Base-by-base conservation (phyloP, 2,888 invertebrate genomes). In the Teinopalpus imperialis region DNA sequence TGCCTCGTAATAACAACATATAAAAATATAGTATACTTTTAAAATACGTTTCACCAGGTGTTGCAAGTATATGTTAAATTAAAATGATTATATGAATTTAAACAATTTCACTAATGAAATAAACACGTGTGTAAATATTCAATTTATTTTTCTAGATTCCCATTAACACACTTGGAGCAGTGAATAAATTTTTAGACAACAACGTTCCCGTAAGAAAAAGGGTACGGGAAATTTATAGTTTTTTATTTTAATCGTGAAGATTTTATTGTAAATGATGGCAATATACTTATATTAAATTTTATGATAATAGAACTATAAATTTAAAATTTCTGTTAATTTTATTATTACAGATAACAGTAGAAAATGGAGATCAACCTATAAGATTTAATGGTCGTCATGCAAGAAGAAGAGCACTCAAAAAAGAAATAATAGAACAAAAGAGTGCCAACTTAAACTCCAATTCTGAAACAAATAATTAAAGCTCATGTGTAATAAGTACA, bases 111-210 rank as follows among this genome's bases (percentile, higher is more conserved):
- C 16, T 16, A 16, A 16, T 16, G 2, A 16, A 16, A 16, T 16
- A 3, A 16, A 3, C 2, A 4, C 2, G 4, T 3, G 4, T 16
- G 4, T 16, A 16, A 16, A 16, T 16, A 16, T 16, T 10, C n/a
- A n/a, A n/a, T 23, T 37, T 27, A 12, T 8, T 5, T 55, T 83
- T 85, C 54, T 76, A 93, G 93, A 93, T 93, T 57, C 93, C 93
- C 45, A 92, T 93, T 61, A 91, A 92, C 35, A 91, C 93, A 0
- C 73, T 93, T 41, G 89, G 90, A 23, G 93, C 93, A 5, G 93
- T 93, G 1, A 93, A 91, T 62, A 89, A 89, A 57, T 86, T 93
- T 51, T 73, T 93, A 44, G 91, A 89, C 56, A 92, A 92, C 62
- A 90, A 86, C 48, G 77, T 81, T 10, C 64, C 63, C 2, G 63